Percentiles rank a stretch among this genome's conserved stretches.
Conservation (phyloP, 2,888 invertebrate species). For the Lymantria dispar region DNA sequence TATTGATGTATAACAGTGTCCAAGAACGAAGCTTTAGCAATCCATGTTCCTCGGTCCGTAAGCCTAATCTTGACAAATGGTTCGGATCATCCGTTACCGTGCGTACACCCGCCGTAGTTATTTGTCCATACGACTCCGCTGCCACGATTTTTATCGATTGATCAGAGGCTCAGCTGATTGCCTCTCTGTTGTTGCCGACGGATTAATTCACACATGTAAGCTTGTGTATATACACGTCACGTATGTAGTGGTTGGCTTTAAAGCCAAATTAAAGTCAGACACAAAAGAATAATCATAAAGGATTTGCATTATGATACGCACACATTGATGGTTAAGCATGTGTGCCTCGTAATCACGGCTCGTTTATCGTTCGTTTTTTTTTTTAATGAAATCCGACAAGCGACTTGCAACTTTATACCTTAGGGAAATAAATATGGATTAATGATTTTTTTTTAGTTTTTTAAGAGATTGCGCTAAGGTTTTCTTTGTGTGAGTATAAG, state of each 20-base stretch:
- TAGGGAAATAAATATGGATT: conserved; percentile 11
- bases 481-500: too few relatives aligned
- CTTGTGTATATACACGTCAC: conserved; percentile 3
- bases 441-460: too few relatives aligned
- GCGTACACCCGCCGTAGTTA: conserved; percentile 53
- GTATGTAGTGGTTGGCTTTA: conserved; percentile 25
- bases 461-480: too few relatives aligned
- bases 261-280: conserved; percentile 57
- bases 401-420: conserved; percentile 28
- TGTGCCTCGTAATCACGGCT: conserved; percentile 25
- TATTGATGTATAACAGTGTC: conserved; percentile 25
- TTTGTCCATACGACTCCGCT: conserved; percentile 65
- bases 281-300: conserved; percentile 63
- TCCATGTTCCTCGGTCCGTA: conserved; percentile 45
- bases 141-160: conserved; percentile 78
- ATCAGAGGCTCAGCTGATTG: conserved; percentile 79
- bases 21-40: conserved; percentile 21
- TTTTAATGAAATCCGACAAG: conserved; percentile 17
- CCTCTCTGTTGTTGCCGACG: conserved; percentile 75
- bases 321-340: conserved; percentile 29
- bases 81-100: conserved; percentile 67
- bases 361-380: conserved; percentile 29
- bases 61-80: conserved; percentile 80
- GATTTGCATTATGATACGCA: conserved; percentile 64
- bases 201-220: conserved; percentile 53